Base-by-base conservation (phyloP, 2,797 vertebrate genomes). In the Bucorvus abyssinicus region DNA sequence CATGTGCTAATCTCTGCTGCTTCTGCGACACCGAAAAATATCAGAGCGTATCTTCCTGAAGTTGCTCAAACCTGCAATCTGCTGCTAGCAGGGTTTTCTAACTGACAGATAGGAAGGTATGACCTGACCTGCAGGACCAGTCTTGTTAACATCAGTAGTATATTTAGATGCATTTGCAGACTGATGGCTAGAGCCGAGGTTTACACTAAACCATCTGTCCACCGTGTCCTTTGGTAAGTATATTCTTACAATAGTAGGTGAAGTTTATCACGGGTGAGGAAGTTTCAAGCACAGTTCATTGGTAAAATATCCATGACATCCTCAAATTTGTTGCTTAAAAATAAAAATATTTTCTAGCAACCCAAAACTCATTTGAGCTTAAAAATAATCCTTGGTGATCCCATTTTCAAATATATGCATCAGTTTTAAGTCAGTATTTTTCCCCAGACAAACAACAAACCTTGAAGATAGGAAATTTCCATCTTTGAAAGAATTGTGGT, bases 401-500 rank as follows among this genome's bases (percentile, higher is more conserved):
- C 29, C 12, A 29, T 59, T 96, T 95, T 76, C 69, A 93, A 84
- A 94, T 69, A 79, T 14, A 77, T 53, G 49, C 56, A 88, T 60
- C 3, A 9, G 34, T 86, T 94, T 88, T 61, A 42, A 91, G 92
- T 94, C 87, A 93, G 1, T 65, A 47, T 89, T 95, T 95, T 84
- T 95, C 88, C 84, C 88, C 26, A 92, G 91, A 95, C 63, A 94
- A 93, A 86, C 44, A 96, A 88, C 90, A 94, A 94, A 94, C 65
- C 90, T 6, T 57, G 80, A 86, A 87, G 70, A 82, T 59, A 94
- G 23, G 65, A 93, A 78, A 91, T 96, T 93, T 92, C 87, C 61
- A 84, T 47, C 82, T 94, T 83, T 56, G 85, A 91, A 95, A 78
- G 83, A 91, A 92, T 17, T 90, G 67, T 82, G 55, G 64, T 93